Evolutionary conservation across 2,888 invertebrate genomes (phyloP), one percentile per base, ranked within the genome.

Genomic region (Lithophane ornitopus): DNA sequence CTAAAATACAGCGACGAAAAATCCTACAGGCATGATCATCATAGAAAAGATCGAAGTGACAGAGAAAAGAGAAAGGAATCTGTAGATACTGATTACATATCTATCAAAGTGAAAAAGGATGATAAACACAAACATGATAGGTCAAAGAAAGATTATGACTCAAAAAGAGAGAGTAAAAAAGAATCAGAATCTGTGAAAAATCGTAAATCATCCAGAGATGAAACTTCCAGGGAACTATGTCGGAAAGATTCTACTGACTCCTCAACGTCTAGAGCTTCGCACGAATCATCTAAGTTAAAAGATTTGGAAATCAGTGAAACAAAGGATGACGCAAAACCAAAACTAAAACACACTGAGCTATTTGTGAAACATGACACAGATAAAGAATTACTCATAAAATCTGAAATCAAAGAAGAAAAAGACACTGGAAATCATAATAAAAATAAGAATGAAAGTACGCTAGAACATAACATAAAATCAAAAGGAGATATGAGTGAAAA

Each of bases 211-310:
- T 96, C 96, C 14, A 93, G 95, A 88, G 97, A 97, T 82, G 96
- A 97, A 90, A 90, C 92, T 61, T 84, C 91, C 1, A 93, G 93
- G 88, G 97, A 97, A 80, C 89, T 96, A 19, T 91, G 91, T 86
- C 93, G 97, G 11, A 97, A 97, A 91, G 97, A 97, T 92, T 97
- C 97, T 14, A 96, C 96, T 26, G 97, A 97, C 86, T 96, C 97
- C 9, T 93, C 95, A 61, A 92, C 96, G 26, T 96, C 97, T 28
- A 93, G 95, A 89, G 91, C 95, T 58, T 96, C 96, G 12, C 94
- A 96, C 73, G 97, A 97, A 87, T 95, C 96, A 14, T 77, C 89
- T 6, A 95, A 95, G 90, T 80, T 91, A 66, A 96, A 94, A 89
- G 96, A 96, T 78, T 82, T 90, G 66, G 96, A 96, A 66, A 89